A percentile compares a stretch with the other conserved stretches of the same genome.
phyloP scores from a whole-genome alignment of 2,113 vertebrate genomes.

The Vombatus ursinus region DNA sequence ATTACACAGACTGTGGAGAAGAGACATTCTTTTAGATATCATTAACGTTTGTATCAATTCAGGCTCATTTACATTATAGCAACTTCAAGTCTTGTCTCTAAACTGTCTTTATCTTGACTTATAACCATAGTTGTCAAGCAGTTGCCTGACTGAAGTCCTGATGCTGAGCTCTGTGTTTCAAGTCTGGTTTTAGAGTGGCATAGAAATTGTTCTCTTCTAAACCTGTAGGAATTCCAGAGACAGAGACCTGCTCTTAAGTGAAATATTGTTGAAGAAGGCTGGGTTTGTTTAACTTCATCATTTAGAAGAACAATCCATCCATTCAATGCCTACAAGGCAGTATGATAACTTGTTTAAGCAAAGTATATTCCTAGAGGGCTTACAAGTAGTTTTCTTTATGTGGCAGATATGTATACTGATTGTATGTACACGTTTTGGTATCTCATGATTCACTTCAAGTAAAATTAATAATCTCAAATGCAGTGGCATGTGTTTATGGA shows the following conservation, averaged over 20 bases:
- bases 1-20: neutral
- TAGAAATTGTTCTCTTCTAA: neutral
- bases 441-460: conserved; percentile 63
- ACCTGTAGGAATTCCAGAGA: neutral
- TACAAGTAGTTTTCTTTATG: conserved; percentile 22
- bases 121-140: neutral
- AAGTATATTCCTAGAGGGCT: conserved; percentile 32
- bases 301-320: conserved; percentile 44
- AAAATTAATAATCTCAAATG: conserved; percentile 54
- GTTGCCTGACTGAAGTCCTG: neutral
- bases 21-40: neutral
- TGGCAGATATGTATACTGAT: conserved; percentile 25
- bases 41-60: neutral
- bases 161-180: conserved; percentile 18
- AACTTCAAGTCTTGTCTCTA: neutral
- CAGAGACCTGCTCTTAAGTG: neutral
- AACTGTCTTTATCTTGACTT: neutral
- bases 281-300: conserved; percentile 40
- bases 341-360: conserved; percentile 46
- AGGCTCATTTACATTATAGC: neutral
- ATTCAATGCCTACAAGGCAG: conserved; percentile 29
- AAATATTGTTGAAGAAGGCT: conserved; percentile 6
- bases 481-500: conserved; percentile 54
- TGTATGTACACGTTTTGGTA: conserved; percentile 45
- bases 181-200: neutral